Base-by-base conservation (phyloP, 1,140 invertebrate genomes). In the Physella acuta region DNA sequence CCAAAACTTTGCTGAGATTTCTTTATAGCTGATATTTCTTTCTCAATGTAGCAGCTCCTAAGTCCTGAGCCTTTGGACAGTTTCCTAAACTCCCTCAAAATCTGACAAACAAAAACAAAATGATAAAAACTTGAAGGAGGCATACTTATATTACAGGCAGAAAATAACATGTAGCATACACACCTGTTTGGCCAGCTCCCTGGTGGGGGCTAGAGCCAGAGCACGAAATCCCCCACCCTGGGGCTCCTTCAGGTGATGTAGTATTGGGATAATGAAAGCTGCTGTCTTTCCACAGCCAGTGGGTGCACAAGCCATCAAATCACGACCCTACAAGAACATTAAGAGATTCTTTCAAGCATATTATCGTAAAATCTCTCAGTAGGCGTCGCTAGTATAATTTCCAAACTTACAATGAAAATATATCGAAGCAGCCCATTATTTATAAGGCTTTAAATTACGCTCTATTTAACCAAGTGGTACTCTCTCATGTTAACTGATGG, bases 161-260 rank as follows among this genome's bases (percentile, higher is more conserved):
- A 49, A 49, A 49, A 49, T 49, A 49, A 14, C 44, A 49, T 49
- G n/a, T 14, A 14, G 24, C 8, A 14, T 17, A 16, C 44, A 52
- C 64, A 93, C 97, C 88, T 99, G 97, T 77, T 92, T 91, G 0
- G 94, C 94, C 49, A 99, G 86, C 85, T 98, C 95, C 77, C 94
- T 88, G 0, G 97, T 98, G 11, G 97, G 97, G 72, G 92, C 92
- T 1, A 99, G 84, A 36, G 99, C 89, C 20, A 99, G 81, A 26
- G 94, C 94, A 68, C 95, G 84, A 60, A 95, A 91, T 8, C 81
- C 80, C 14, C 73, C 31, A 68, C 77, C 80, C 2, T 92, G 72
- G 16, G 80, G 77, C 66, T 74, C 75, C 71, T 80, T 77, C 14
- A 89, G 76, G 76, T 92, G 89, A 71, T 97, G 89, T 37, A 90